phyloP scores from a whole-genome alignment of 2,113 vertebrate species.

The Herpailurus yagouaroundi region DNA sequence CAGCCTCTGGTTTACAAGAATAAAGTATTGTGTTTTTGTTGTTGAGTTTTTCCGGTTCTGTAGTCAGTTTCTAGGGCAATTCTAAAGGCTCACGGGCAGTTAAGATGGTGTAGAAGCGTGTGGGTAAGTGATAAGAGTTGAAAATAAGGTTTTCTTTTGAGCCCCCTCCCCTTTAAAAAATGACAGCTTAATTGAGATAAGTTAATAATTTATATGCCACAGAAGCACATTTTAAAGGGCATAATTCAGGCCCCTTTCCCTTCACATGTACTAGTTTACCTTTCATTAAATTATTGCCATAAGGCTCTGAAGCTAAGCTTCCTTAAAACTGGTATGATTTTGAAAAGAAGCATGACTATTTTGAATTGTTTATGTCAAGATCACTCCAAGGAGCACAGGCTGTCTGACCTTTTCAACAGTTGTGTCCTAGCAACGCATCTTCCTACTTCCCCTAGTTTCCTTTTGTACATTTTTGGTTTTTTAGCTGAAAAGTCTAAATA shows the following conservation, averaged over 20 bases:
- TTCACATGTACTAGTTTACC: background rate
- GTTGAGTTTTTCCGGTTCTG: background rate
- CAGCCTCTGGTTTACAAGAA: background rate
- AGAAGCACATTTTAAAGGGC: background rate
- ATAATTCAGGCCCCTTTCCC: background rate
- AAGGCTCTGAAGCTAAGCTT: background rate
- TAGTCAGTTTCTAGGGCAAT: background rate
- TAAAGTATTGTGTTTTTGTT: background rate
- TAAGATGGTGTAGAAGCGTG: background rate
- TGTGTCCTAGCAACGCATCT: conserved; percentile 4
- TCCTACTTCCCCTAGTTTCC: background rate
- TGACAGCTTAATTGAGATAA: background rate
- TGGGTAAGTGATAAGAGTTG: background rate
- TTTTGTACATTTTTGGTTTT: conserved; percentile 30
- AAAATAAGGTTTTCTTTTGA: conserved; percentile 10
- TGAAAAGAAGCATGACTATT: conserved; percentile 26
- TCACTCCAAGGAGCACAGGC: background rate
- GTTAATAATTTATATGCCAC: background rate
- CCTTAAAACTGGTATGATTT: conserved; percentile 30
- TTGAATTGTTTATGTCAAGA: conserved; percentile 7
- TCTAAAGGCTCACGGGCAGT: background rate
- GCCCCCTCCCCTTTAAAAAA: background rate
- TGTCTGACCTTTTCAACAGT: conserved; percentile 46
- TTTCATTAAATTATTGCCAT: conserved; percentile 19
- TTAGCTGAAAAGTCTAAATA: conserved; percentile 1